Conservation (phyloP, 2,113 vertebrate species). For the Erinaceus europaeus region DNA sequence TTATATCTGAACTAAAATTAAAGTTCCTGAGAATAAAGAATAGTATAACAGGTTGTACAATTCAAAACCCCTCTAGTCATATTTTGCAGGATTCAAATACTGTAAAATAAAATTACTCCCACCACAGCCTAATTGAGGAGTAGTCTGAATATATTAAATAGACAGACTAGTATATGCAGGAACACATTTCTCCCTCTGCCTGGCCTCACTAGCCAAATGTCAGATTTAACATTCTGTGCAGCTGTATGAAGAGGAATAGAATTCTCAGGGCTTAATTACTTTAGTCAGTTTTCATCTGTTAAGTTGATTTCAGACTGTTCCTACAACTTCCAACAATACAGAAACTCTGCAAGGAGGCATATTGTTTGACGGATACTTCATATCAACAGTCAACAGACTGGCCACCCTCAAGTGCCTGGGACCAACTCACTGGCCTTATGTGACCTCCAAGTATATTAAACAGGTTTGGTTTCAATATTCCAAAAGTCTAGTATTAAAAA, state of each 20-base stretch:
- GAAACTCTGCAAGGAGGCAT: conserved; percentile 66
- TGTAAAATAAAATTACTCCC: conserved; percentile 58
- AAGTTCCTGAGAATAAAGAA: conserved; percentile 53
- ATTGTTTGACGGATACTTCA: conserved; percentile 74
- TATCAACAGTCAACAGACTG: conserved; percentile 70
- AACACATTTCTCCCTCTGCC: conserved; percentile 42
- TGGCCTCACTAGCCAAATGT: conserved; percentile 65
- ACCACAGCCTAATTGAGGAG: background rate
- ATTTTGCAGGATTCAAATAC: conserved; percentile 53
- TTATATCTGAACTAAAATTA: conserved; percentile 54
- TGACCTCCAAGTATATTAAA: conserved; percentile 52
- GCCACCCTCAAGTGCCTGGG: conserved; percentile 71
- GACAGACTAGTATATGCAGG: conserved; percentile 37
- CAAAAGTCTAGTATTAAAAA: background rate
- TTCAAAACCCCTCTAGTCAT: conserved; percentile 46
- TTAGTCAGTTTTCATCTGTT: conserved; percentile 81
- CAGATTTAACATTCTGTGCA: conserved; percentile 63
- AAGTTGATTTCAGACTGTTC: conserved; percentile 79
- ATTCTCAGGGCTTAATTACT: conserved; percentile 80
- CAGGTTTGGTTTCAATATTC: conserved; percentile 23
- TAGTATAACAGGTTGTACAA: conserved; percentile 51
- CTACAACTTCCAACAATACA: conserved; percentile 61
- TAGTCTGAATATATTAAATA: conserved; percentile 22
- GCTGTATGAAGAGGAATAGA: conserved; percentile 68
- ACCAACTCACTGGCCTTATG: conserved; percentile 48